Conservation (phyloP, 1,140 invertebrate genomes). For the Parapsyche elsis region DNA sequence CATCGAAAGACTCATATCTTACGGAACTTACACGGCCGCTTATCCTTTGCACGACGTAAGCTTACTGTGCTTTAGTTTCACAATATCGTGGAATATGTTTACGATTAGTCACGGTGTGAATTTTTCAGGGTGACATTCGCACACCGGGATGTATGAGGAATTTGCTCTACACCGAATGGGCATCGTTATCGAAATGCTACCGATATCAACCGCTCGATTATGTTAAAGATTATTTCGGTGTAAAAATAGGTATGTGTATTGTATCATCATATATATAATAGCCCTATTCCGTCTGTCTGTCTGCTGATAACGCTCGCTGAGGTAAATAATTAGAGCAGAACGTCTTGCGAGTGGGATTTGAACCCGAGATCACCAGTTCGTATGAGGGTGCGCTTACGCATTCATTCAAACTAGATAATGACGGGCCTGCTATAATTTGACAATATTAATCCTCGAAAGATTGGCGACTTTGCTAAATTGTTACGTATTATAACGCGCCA, state of each 20-base stretch:
- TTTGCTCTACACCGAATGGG: constrained; percentile 88
- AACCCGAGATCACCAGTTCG: no score
- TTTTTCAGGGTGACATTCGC: constrained; percentile 75
- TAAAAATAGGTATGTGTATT: constrained; percentile 86
- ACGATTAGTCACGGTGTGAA: constrained; percentile 11
- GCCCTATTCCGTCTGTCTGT: no score
- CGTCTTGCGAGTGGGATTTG: no score
- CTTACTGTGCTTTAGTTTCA: not conserved
- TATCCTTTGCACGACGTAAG: constrained; percentile 93
- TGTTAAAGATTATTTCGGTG: constrained; percentile 93
- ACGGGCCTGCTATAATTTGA: no score
- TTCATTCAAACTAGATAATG: no score
- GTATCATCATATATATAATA: no score
- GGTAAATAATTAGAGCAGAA: constrained; percentile 5
- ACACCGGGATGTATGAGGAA: constrained; percentile 78
- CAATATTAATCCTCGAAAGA: no score
- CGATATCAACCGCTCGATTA: constrained; percentile 91
- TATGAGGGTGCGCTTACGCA: no score
- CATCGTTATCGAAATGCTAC: constrained; percentile 80
- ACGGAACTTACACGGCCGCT: constrained; percentile 82
- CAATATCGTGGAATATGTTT: not conserved
- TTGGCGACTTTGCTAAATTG: no score
- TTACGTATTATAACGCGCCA: no score
- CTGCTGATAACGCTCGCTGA: no score
- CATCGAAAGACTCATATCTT: constrained; percentile 82